Conservation (phyloP, 2,113 vertebrate species). For the Ploceus nigricollis region DNA sequence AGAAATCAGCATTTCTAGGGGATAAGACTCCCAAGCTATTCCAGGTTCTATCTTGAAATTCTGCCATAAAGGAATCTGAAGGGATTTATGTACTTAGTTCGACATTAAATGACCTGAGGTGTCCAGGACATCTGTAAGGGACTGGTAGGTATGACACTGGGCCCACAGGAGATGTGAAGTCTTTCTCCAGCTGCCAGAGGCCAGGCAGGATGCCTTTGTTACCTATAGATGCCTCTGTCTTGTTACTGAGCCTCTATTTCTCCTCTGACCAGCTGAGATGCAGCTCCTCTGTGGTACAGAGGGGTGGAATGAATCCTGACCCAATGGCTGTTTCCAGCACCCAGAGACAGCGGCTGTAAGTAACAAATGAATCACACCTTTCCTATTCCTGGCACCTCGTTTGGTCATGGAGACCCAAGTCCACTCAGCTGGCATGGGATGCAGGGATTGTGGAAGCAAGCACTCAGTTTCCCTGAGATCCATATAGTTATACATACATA, state of each 20-base stretch:
- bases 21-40: background rate
- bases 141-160: background rate
- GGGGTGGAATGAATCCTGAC: background rate
- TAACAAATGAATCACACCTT: background rate
- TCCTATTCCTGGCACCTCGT: background rate
- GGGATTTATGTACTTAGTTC: background rate
- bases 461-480: background rate
- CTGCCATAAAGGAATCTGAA: background rate
- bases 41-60: background rate
- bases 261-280: background rate
- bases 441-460: accelerated
- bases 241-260: background rate
- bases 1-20: background rate
- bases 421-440: background rate
- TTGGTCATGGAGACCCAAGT: background rate
- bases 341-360: background rate
- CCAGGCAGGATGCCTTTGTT: background rate
- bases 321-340: background rate
- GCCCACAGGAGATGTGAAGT: background rate
- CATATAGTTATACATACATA: background rate
- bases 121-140: background rate
- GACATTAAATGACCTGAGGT: background rate
- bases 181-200: background rate
- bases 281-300: background rate
- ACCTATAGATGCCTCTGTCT: background rate